phyloP scores from a whole-genome alignment of 2,888 invertebrate genomes.

The Nysson spinosus region DNA sequence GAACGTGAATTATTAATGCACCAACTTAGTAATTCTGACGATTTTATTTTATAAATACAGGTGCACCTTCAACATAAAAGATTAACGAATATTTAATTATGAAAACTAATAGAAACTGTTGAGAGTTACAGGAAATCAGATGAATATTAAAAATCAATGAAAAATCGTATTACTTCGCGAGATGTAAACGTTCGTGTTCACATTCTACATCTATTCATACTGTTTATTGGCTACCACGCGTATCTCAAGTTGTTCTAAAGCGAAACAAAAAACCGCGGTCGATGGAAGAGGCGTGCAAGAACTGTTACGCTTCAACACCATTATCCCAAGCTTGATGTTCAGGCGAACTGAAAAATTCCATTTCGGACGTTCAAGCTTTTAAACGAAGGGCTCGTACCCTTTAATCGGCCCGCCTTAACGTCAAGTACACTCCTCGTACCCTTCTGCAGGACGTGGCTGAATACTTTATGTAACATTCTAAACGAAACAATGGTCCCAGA shows the following conservation, averaged over 20 bases:
- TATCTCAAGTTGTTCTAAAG: constrained; percentile 2
- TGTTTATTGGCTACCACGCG: background rate
- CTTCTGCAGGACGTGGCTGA: constrained; percentile 51
- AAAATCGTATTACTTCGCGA: background rate
- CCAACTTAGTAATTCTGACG: too few relatives aligned
- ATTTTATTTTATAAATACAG: too few relatives aligned
- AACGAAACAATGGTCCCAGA: constrained; percentile 26
- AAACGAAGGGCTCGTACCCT: constrained; percentile 34
- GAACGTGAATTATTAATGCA: too few relatives aligned
- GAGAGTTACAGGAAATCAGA: background rate
- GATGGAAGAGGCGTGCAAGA: background rate
- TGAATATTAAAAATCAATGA: background rate
- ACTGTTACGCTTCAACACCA: background rate
- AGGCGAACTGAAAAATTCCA: constrained; percentile 39
- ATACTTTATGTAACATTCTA: constrained; percentile 53
- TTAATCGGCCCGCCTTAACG: constrained; percentile 54
- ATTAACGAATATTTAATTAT: too few relatives aligned
- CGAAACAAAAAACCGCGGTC: background rate
- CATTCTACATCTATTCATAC: background rate
- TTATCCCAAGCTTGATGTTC: constrained; percentile 1
- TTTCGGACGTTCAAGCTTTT: constrained; percentile 27
- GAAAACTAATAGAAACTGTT: too few relatives aligned
- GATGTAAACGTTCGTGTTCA: background rate
- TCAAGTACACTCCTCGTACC: constrained; percentile 46
- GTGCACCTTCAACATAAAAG: too few relatives aligned